These are phyloP conservation scores for Buathra laborator DNA, from an alignment of 2,888 invertebrate genomes.

Conservation along the genomic window DNA sequence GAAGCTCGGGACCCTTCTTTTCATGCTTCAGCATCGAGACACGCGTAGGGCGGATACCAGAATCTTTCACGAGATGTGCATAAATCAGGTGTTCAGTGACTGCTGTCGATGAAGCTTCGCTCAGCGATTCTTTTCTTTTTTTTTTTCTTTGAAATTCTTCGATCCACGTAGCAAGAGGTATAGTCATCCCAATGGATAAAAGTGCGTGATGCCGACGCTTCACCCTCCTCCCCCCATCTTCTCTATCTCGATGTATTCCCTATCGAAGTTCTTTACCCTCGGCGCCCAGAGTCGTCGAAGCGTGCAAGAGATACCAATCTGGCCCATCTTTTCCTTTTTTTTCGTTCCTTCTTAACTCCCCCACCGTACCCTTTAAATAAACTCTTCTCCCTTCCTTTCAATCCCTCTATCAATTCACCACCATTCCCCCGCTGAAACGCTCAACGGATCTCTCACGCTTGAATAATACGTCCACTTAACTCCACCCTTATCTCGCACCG, in stretches of 20 bases:
- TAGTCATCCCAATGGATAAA: not conserved
- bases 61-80: conserved; percentile 31
- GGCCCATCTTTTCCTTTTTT: conserved; percentile 39
- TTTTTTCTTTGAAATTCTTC: conserved; percentile 17
- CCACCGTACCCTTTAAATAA: conserved; percentile 45
- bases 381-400: conserved; percentile 46
- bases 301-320: conserved; percentile 56
- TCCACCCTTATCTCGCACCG: conserved; percentile 57
- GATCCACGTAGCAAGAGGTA: conserved; percentile 5
- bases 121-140: conserved; percentile 30
- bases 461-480: conserved; percentile 68
- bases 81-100: conserved; percentile 55
- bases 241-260: conserved; percentile 42
- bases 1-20: conserved; percentile 18
- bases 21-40: conserved; percentile 14
- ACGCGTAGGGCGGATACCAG: not conserved
- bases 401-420: conserved; percentile 62
- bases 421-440: conserved; percentile 33
- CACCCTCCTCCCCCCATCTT: not conserved
- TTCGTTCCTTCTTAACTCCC: conserved; percentile 11
- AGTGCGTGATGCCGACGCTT: conserved; percentile 32
- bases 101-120: conserved; percentile 34
- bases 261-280: conserved; percentile 10
- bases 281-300: conserved; percentile 34
- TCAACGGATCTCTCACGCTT: conserved; percentile 65